Evolutionary conservation across 2,797 vertebrate species (phyloP), one percentile per base, ranked within the genome.

Genomic region (Sebastes goodei): DNA sequence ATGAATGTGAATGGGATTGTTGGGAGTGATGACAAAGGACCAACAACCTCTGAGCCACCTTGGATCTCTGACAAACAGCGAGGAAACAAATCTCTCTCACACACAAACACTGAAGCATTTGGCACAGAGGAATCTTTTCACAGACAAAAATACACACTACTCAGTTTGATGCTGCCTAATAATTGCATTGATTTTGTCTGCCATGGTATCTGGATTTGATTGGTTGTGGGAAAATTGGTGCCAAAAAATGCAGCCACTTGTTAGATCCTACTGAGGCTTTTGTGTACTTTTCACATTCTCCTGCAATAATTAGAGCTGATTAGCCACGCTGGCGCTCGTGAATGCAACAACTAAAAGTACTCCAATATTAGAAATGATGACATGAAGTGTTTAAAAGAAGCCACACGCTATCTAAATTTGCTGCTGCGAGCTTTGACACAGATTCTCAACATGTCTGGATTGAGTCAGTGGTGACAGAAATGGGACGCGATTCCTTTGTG

Each of bases 1-100:
- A 82, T 86, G 75, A 87, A 78, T 76, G 60, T 78, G 69, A 86
- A 82, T 80, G 68, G 53, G 52, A 83, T 85, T 85, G 81, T 65
- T 77, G 73, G 53, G 33, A 60, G 46, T 57, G 33, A 63, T 67
- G 78, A 77, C 61, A 69, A 78, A 74, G 77, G 61, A 30, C 30
- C 23, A 64, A 38, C 38, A 67, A 89, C 85, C 77, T 87, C 63
- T 64, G 35, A 76, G 80, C 72, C 86, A 82, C 82, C 80, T 77
- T 80, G 30, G 67, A 78, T 86, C 65, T 65, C 57, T 69, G 65
- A 78, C 65, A 55, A 82, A 73, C 55, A n/a, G 62, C 1, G 10
- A 55, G 15, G n/a, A 66, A 65, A 72, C 27, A 64, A 27, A 49
- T 49, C 23, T 20, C 38, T 25, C 59, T 30, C 42, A 29, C 56